Conservation (phyloP, 2,797 vertebrate genomes). For the Momotus momota region DNA sequence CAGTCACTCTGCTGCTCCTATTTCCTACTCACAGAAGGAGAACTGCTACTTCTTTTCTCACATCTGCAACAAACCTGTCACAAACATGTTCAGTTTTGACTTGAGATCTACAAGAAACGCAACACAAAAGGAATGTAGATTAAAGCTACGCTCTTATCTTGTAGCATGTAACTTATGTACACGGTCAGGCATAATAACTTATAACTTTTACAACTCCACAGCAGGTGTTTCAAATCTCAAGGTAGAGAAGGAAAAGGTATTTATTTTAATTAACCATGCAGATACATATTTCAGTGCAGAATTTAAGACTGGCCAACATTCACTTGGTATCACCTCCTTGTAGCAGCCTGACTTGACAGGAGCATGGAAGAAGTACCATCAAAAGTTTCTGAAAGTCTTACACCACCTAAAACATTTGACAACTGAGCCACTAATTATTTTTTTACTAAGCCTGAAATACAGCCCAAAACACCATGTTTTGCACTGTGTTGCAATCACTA, state of each 20-base stretch:
- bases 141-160: background rate
- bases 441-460: background rate
- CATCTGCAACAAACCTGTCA: background rate
- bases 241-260: background rate
- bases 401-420: background rate
- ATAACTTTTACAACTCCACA: background rate
- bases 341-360: background rate
- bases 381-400: background rate
- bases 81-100: background rate
- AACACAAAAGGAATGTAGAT: rapidly evolving
- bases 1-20: background rate
- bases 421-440: background rate
- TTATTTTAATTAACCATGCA: background rate
- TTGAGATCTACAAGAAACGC: background rate
- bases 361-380: background rate
- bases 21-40: background rate
- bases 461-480: background rate
- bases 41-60: background rate
- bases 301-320: background rate
- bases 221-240: background rate
- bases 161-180: background rate
- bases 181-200: background rate
- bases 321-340: background rate
- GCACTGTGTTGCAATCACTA: background rate
- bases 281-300: background rate